These are phyloP conservation scores for Dromococcyx pavoninus DNA, from an alignment of 2,797 vertebrate genomes.

Conservation along the genomic window DNA sequence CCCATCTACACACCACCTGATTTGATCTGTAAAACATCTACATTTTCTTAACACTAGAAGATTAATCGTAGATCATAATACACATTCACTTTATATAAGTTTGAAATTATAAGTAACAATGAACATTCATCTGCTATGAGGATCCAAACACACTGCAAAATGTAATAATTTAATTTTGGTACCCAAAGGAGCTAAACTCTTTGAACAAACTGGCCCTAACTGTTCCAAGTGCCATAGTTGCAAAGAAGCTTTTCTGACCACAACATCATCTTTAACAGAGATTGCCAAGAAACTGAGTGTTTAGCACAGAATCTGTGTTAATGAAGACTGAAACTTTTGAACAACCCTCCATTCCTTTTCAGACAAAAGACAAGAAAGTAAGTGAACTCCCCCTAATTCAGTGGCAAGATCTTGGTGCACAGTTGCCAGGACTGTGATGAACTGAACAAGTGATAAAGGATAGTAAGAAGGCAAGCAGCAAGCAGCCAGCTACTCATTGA, in stretches of 20 bases:
- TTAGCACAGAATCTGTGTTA: background rate
- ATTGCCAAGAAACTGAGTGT: background rate
- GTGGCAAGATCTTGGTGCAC: background rate
- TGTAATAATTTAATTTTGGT: background rate
- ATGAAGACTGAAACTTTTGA: background rate
- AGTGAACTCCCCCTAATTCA: background rate
- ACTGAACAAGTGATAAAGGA: background rate
- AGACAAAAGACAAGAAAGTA: background rate
- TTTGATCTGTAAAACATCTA: background rate
- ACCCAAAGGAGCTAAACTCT: background rate
- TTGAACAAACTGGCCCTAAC: background rate
- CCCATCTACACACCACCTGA: background rate
- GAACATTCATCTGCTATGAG: background rate
- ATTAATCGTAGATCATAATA: background rate
- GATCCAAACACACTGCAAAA: background rate
- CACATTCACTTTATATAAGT: background rate
- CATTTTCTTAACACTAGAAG: background rate
- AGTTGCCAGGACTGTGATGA: background rate
- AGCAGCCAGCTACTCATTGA: background rate
- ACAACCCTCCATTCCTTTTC: background rate
- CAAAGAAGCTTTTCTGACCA: background rate
- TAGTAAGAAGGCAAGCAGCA: background rate
- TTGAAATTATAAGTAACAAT: background rate
- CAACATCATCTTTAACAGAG: background rate
- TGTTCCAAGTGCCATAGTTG: background rate